Percentiles rank a stretch among this genome's conserved stretches.
Evolutionary conservation across 1,140 invertebrate genomes (phyloP).

Genomic region (Trichogramma pretiosum): DNA sequence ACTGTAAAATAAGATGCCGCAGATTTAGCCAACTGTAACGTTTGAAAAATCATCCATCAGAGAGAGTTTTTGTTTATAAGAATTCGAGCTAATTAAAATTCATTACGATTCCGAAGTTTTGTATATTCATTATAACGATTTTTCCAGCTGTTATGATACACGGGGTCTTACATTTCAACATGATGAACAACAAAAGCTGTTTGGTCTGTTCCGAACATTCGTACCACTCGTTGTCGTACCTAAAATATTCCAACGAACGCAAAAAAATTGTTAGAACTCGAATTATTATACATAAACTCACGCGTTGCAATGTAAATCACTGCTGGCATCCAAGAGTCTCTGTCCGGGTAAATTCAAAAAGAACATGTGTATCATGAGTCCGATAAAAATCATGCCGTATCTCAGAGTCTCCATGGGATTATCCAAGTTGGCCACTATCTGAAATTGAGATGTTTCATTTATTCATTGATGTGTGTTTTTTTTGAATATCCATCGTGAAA

Average conservation of each 20-base stretch:
- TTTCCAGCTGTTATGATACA: neutral
- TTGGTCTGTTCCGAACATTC: neutral
- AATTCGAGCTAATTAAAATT: neutral
- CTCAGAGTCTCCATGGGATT: neutral
- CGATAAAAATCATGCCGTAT: neutral
- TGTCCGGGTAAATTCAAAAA: neutral
- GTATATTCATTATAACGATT: neutral
- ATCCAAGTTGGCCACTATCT: neutral
- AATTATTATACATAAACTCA: neutral
- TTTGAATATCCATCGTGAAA: no score
- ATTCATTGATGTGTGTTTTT: no score
- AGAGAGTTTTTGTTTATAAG: no score
- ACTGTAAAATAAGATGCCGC: neutral
- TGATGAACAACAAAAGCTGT: neutral
- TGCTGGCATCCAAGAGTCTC: neutral
- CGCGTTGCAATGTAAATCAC: neutral
- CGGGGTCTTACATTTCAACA: neutral
- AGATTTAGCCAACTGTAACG: neutral
- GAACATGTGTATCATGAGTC: neutral
- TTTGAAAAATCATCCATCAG: neutral
- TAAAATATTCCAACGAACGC: conserved; percentile 3
- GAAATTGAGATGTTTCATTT: neutral
- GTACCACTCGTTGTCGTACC: conserved; percentile 3
- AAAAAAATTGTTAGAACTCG: no score
- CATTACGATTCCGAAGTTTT: neutral